Conservation (phyloP, 2,113 vertebrate genomes). For the Vanacampus margaritifer region DNA sequence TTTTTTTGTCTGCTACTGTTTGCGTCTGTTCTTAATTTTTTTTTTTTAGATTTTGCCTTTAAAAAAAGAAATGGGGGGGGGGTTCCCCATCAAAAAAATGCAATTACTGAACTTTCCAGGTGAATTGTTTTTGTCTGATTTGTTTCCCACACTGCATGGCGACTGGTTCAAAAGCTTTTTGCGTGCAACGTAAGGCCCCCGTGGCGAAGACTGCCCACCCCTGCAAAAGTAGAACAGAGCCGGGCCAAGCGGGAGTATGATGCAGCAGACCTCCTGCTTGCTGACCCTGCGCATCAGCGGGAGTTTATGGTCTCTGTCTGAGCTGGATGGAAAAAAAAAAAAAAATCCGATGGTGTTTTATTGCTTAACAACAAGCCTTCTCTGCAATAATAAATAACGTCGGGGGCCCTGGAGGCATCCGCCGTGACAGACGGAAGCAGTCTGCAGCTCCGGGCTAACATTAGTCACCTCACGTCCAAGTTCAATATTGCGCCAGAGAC, state of each 20-base stretch:
- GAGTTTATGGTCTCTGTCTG: slow-evolving; percentile 62
- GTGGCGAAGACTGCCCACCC: not conserved
- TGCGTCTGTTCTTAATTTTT: no score
- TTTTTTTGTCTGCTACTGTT: no score
- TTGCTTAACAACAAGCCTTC: slow-evolving; percentile 65
- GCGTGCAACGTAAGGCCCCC: not conserved
- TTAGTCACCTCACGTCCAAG: slow-evolving; percentile 50
- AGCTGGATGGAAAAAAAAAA: slow-evolving; percentile 29
- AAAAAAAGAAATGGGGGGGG: no score
- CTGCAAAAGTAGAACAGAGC: not conserved
- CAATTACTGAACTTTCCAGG: no score
- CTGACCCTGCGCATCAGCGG: slow-evolving; percentile 53
- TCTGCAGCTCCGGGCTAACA: slow-evolving; percentile 59
- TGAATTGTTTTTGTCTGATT: not conserved
- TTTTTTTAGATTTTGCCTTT: no score
- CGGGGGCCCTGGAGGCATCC: slow-evolving; percentile 16
- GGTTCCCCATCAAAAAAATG: no score
- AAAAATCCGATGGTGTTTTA: slow-evolving; percentile 68
- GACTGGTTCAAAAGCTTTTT: not conserved
- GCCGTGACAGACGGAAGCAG: slow-evolving; percentile 34
- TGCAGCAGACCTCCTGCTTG: slow-evolving; percentile 39
- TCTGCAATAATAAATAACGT: slow-evolving; percentile 46
- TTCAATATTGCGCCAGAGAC: slow-evolving; percentile 39
- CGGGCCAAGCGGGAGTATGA: slow-evolving; percentile 32
- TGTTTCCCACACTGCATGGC: not conserved